Base-by-base conservation (phyloP, 2,888 invertebrate species). In the Hecatera dysodea region DNA sequence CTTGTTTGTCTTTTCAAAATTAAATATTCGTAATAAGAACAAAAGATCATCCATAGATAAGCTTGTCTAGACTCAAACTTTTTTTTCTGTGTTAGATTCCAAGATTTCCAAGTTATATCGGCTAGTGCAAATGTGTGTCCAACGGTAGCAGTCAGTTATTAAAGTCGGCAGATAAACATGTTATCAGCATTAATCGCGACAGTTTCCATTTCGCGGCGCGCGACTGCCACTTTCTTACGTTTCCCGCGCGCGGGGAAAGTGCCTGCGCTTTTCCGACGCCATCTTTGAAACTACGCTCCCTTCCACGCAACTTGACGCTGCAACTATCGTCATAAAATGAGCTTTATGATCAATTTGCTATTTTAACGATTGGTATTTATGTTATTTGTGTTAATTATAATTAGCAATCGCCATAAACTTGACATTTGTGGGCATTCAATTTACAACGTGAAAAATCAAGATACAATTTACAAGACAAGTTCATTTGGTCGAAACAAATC, bases 191-290 rank as follows among this genome's bases (percentile, higher is more conserved):
- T 93, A 93, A 95, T 95, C 93, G 91, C 91, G 90, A 84, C 85
- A 83, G 94, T 95, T 96, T 95, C 95, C 93, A 95, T 96, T 96
- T 96, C 95, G 92, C 92, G 86, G 89, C 90, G 89, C 87, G 82
- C 84, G 75, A 80, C 88, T 86, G 88, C 91, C 90, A 94, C 95
- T 96, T 95, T 94, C 95, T 93, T 94, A 92, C 92, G 93, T 93
- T 96, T 96, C 96, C 95, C 95, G 93, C 93, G 92, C 91, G 88
- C 88, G 92, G 95, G 93, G 95, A 95, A 95, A 94, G 95, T 95
- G 92, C 90, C 89, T 89, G 92, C 94, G 93, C 95, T 96, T 96
- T 95, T 95, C 96, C 95, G 93, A 87, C 94, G 95, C 95, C 95
- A 95, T 95, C 90, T 95, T 95, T 95, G 90, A 78, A 87, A 86